These are phyloP conservation scores for Achroia grisella DNA, from an alignment of 1,140 invertebrate species.

Conservation along the genomic window DNA sequence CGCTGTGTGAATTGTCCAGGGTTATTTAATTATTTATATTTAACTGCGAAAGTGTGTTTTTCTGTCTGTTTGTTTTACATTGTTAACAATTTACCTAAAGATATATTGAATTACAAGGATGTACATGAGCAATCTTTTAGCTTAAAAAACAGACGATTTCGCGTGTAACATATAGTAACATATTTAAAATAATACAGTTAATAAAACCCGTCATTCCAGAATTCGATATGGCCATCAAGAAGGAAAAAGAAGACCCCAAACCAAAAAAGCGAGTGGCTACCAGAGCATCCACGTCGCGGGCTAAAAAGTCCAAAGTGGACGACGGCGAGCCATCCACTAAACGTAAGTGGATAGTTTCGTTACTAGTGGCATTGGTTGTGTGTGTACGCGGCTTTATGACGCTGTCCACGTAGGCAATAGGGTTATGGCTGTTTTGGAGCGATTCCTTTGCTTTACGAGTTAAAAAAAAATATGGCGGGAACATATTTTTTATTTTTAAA, in stretches of 20 bases:
- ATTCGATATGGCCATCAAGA: conserved; percentile 45
- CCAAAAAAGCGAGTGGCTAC: conserved; percentile 37
- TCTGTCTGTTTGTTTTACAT: too few species aligned
- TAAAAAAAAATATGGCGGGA: neutral
- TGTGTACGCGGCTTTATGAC: conserved; percentile 17
- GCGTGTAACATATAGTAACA: too few species aligned
- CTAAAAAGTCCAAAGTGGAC: conserved; percentile 36
- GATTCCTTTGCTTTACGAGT: too few species aligned
- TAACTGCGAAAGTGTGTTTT: too few species aligned
- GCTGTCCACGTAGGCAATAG: neutral
- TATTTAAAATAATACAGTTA: too few species aligned
- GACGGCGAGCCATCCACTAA: conserved; percentile 34
- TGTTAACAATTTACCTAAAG: too few species aligned
- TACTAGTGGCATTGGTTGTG: conserved; percentile 24
- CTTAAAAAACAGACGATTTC: too few species aligned
- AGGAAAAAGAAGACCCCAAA: conserved; percentile 26
- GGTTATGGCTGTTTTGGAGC: neutral
- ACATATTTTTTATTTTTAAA: neutral
- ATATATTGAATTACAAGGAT: too few species aligned
- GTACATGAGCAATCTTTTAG: too few species aligned
- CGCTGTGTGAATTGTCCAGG: too few species aligned
- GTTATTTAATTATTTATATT: too few species aligned
- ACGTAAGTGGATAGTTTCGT: conserved; percentile 46
- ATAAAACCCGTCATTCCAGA: conserved; percentile 26
- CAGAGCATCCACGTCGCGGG: conserved; percentile 31